Percentiles rank a stretch among this genome's conserved stretches.
Conservation (phyloP, 2,888 invertebrate species). For the Drosophila mimica region DNA sequence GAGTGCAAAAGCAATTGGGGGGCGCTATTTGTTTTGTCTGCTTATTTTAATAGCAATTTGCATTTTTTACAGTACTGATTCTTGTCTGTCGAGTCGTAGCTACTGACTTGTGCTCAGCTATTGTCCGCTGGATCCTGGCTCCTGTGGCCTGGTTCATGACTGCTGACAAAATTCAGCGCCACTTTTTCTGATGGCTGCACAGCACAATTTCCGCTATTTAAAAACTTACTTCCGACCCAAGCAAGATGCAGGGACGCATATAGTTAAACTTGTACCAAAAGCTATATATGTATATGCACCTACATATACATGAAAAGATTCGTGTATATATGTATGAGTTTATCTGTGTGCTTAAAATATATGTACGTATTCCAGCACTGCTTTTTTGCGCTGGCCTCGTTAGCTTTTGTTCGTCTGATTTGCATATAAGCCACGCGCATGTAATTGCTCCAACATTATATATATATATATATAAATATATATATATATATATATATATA, state of each 20-base stretch:
- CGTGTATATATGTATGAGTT: neutral
- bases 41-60: slow-evolving; percentile 74
- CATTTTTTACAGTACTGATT: slow-evolving; percentile 30
- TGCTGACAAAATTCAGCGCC: slow-evolving; percentile 56
- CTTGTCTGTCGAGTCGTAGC: slow-evolving; percentile 19
- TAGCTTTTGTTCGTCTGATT: slow-evolving; percentile 57
- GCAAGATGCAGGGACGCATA: slow-evolving; percentile 34
- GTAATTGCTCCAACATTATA: slow-evolving; percentile 60
- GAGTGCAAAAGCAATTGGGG: neutral
- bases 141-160: slow-evolving; percentile 23
- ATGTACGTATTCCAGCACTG: slow-evolving; percentile 18
- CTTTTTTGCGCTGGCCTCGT: slow-evolving; percentile 43
- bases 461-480: slow-evolving; percentile 9
- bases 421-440: slow-evolving; percentile 63
- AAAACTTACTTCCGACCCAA: slow-evolving; percentile 70
- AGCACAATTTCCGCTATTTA: slow-evolving; percentile 79
- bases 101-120: slow-evolving; percentile 22
- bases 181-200: slow-evolving; percentile 78
- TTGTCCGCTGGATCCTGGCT: slow-evolving; percentile 14
- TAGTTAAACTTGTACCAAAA: slow-evolving; percentile 60
- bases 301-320: neutral
- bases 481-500: slow-evolving; percentile 5
- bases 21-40: slow-evolving; percentile 18
- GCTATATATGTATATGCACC: slow-evolving; percentile 29
- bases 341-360: slow-evolving; percentile 8